Base-by-base conservation (phyloP, 2,888 invertebrate genomes). In the Cyclophora albipunctata region DNA sequence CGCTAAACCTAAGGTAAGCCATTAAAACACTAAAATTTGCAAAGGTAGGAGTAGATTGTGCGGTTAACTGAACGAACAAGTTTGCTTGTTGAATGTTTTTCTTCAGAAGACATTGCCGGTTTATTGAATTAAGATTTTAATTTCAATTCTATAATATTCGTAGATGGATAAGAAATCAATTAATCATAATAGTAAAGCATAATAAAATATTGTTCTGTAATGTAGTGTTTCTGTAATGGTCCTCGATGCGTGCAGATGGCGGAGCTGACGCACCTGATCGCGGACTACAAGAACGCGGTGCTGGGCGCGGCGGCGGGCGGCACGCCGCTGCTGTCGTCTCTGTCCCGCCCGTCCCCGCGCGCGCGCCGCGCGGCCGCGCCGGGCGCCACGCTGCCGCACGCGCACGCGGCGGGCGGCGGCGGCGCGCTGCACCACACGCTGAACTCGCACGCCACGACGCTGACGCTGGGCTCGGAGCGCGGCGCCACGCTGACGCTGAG, bases 251-350 rank as follows among this genome's bases (percentile, higher is more conserved):
- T 20, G 3, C 82, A 94, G 94, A 97, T 97, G 81, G 91, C 95
- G 50, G 97, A 97, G 89, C 92, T 97, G 53, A 97, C 97, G 0
- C 90, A 97, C 57, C 89, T 97, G 34, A 96, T 97, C 71, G 97
- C 97, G 34, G 97, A 97, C 84, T 97, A 97, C 81, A 97, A 97
- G 93, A 97, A 97, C 86, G 95, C 96, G 0, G 78, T 96, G 62
- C 93, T 93, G 0, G 93, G 94, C 40, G 92, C 93, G 50, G 92
- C 93, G 43, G 85, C 91, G 52, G 92, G 94, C 0, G 94, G 93
- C 4, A 95, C 95, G 0, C 95, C 96, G 0, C 93, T 93, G 62
- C 91, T 94, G 91, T 94, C 93, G 71, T 94, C 95, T 0, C 87
- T 95, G 5, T 94, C 95, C 1, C 85, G 94, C 5, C 91, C 73